Base-by-base conservation (phyloP, 1,140 invertebrate species). In the Arctopsyche grandis region DNA sequence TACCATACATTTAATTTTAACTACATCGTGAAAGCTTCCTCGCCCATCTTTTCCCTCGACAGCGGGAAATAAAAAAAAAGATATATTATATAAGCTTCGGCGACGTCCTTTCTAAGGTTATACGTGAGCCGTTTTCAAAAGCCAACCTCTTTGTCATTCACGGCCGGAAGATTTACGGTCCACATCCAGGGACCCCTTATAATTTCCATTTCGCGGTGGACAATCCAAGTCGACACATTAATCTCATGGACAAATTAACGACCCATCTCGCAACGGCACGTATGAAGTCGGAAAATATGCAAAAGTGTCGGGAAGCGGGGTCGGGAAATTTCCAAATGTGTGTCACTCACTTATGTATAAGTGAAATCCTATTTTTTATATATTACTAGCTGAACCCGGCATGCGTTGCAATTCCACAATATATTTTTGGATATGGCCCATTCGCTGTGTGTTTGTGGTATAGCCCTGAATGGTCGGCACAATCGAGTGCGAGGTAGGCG, bases 141-240 rank as follows among this genome's bases (percentile, higher is more conserved):
- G 63, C 63, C 63, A 66, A 66, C 21, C 63, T 71, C 69, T 71
- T 71, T 71, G 69, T 71, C 69, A 71, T 71, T 71, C 69, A 71
- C 44, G 69, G 26, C 44, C 44, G 24, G 43, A 46, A 71, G 44
- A 71, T 71, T 71, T 71, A 71, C 69, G 69, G 69, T 71, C 43
- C 38, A 38, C 69, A 38, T 71, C 44, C 69, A 19, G 44, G 69
- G 29, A 46, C 38, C 69, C 69, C 44, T 71, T 71, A 71, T 71
- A 71, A 71, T 71, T 71, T 71, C 38, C 69, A 71, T 44, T 71
- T 46, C 69, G 69, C 44, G 69, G 69, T 48, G 44, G 69, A 71
- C 69, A 71, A 71, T 71, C 69, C 69, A 71, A 71, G 69, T 71
- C 48, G 71, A 74, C 44, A 29, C 44, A 74, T 74, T 74, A 74